Evolutionary conservation across 92 coral and sea anemone species (phyloP), one percentile per base, ranked within the genome.

Genomic region (Blastomussa wellsi): DNA sequence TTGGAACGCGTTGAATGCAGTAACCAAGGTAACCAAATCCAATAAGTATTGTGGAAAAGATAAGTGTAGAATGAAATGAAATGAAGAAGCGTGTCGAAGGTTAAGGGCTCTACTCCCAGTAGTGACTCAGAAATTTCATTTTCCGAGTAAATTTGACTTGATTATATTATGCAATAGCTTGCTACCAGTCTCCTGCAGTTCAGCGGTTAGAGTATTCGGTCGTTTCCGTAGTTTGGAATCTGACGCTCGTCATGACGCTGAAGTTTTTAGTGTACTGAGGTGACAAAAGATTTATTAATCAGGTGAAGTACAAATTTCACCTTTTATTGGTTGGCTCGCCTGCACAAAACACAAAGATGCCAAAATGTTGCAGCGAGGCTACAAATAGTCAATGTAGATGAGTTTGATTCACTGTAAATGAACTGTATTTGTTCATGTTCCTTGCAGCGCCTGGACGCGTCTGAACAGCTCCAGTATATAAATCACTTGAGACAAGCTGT

Each of bases 391-490:
- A 3, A n/a, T 60, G 67, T 60, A 60, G 33, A n/a, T 60, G 8
- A 60, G 64, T 9, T n/a, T 60, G 3, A 57, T 57, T 49, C 55
- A 49, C 17, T 4, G 5, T 57, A 57, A 29, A 5, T 24, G 29
- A 57, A 20, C 44, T 68, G 37, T 11, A 16, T 67, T 85, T 20
- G 16, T 78, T 20, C 69, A 47, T 79, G 22, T 39, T 57, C 35
- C 31, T 68, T 87, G 0, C 80, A 96, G 98, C 90, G 95, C 51
- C 88, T 96, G 49, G 95, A 92, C 22, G 90, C 98, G 47, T 84
- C 91, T 53, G 99, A 96, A n/a, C 98, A 96, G 78, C 78, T 94
- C 13, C 98, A 94, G 82, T 93, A 96, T 79, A 94, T 96, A 83
- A 90, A 93, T 17, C 93, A 92, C 74, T 62, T 96, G 74, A 93